Evolutionary conservation across 2,113 vertebrate genomes (phyloP).

Genomic region (Trematocara variabile): DNA sequence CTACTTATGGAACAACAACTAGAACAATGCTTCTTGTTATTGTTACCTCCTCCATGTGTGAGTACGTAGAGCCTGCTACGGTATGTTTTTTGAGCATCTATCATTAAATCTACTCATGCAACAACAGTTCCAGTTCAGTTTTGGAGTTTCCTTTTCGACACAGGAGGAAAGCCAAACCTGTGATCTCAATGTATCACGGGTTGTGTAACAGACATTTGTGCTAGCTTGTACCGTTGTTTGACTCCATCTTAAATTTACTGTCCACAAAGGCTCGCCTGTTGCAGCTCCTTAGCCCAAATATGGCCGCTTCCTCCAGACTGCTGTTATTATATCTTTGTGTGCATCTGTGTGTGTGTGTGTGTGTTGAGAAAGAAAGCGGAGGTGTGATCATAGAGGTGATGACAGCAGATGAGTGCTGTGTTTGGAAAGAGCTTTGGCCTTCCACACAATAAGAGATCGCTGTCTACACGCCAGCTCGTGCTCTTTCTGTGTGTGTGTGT

Average conservation of each 20-base stretch:
- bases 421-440: conserved; percentile 44
- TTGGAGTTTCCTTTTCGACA: not conserved
- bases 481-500: not conserved
- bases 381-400: conserved; percentile 34
- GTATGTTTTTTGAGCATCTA: not conserved
- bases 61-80: not conserved
- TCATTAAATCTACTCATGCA: not conserved
- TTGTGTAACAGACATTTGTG: not conserved
- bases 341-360: not conserved
- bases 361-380: conserved; percentile 5
- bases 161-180: not conserved
- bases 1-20: not conserved
- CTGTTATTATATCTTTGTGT: not conserved
- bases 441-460: conserved; percentile 13
- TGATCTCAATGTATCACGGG: not conserved
- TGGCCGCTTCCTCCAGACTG: conserved; percentile 21
- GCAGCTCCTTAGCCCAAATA: conserved; percentile 24
- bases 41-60: not conserved
- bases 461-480: conserved; percentile 30
- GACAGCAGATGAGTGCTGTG: conserved; percentile 47
- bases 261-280: not conserved
- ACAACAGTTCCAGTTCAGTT: not conserved
- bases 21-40: not conserved
- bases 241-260: not conserved
- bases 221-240: not conserved